Evolutionary conservation across 2,888 invertebrate species (phyloP).

Genomic region (Epicampocera succincta): DNA sequence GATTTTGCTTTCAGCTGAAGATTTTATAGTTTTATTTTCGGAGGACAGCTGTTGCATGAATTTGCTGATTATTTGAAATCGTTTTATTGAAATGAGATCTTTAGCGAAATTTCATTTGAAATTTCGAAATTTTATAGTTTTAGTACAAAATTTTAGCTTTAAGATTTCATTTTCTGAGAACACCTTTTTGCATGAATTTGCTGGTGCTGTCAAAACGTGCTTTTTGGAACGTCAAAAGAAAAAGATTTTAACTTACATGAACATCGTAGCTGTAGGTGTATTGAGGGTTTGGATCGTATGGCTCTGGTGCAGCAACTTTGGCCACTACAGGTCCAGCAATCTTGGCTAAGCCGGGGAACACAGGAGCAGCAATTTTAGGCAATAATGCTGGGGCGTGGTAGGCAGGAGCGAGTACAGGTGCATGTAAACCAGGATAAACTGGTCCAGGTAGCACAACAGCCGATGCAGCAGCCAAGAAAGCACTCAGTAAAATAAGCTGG

Average conservation of each 20-base stretch:
- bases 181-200: too few species aligned
- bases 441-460: constrained; percentile 71
- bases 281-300: constrained; percentile 83
- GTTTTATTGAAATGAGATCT: too few species aligned
- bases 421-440: constrained; percentile 72
- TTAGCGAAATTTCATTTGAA: too few species aligned
- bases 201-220: too few species aligned
- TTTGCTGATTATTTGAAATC: too few species aligned
- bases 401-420: constrained; percentile 56
- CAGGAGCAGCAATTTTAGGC: constrained; percentile 71
- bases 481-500: constrained; percentile 77
- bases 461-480: constrained; percentile 74
- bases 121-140: too few species aligned
- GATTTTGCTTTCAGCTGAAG: too few species aligned
- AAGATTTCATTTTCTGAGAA: too few species aligned
- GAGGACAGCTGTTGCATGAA: too few species aligned
- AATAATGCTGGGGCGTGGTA: constrained; percentile 58
- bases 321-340: constrained; percentile 74
- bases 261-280: constrained; percentile 84
- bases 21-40: too few species aligned
- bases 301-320: constrained; percentile 71
- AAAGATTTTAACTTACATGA: constrained; percentile 80
- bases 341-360: constrained; percentile 58
- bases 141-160: too few species aligned
- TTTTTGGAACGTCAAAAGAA: too few species aligned